Conservation (phyloP, 2,113 vertebrate genomes). For the Capreolus pygargus region DNA sequence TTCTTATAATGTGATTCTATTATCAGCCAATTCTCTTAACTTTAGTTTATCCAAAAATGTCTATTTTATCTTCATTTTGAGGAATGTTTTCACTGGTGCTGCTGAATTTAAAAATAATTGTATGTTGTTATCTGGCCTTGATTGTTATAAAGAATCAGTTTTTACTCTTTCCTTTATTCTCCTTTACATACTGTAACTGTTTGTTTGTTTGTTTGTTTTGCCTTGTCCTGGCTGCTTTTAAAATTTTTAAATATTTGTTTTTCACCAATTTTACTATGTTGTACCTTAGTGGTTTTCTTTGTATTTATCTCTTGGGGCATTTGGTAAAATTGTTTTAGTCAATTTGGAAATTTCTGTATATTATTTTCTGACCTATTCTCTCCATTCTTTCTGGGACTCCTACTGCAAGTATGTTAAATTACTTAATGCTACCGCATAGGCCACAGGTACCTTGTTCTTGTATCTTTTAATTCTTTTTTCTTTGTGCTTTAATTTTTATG, state of each 20-base stretch:
- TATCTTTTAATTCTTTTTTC: not conserved
- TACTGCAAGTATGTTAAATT: not conserved
- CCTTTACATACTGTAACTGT: not conserved
- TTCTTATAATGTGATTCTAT: not conserved
- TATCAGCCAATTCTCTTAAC: not conserved
- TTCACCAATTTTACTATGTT: not conserved
- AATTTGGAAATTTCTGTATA: not conserved
- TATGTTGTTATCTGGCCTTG: not conserved
- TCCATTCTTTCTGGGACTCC: not conserved
- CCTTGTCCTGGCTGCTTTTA: not conserved
- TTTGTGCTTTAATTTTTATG: not conserved
- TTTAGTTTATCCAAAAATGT: not conserved
- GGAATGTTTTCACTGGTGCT: not conserved
- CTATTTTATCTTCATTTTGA: slow-evolving; percentile 22
- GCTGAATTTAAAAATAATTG: not conserved
- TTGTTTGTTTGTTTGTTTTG: not conserved
- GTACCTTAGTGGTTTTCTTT: not conserved
- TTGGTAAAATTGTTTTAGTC: not conserved
- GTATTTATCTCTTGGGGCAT: not conserved
- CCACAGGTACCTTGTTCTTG: not conserved
- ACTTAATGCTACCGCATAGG: not conserved
- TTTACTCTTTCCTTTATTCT: not conserved
- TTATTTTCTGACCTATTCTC: not conserved
- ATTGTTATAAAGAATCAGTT: not conserved
- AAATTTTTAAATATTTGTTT: not conserved